phyloP scores from a whole-genome alignment of 2,113 vertebrate genomes.

The Penelope pileata region DNA sequence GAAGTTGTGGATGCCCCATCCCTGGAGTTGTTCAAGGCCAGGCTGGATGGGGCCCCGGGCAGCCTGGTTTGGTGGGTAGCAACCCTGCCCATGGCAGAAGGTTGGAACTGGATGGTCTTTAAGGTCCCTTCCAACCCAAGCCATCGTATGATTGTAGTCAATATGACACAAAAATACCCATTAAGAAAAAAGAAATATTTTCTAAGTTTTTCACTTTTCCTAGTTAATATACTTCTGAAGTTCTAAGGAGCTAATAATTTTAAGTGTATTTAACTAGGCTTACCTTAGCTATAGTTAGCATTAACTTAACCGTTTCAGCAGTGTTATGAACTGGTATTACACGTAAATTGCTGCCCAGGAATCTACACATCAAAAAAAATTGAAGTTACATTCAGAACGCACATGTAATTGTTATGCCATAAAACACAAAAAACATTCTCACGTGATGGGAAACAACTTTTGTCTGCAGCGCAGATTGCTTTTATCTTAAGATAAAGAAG shows the following conservation, averaged over 20 bases:
- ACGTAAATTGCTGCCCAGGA: conserved; percentile 87
- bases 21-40: too few relatives aligned
- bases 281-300: conserved; percentile 92
- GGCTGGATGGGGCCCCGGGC: too few relatives aligned
- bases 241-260: not conserved
- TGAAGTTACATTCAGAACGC: not conserved
- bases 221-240: not conserved
- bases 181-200: not conserved
- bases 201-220: not conserved
- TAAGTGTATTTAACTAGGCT: not conserved
- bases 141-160: not conserved
- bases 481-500: not conserved
- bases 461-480: not conserved
- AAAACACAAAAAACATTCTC: not conserved
- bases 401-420: not conserved
- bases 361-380: conserved; percentile 77
- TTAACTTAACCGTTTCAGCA: conserved; percentile 83
- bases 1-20: too few relatives aligned
- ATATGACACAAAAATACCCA: not conserved
- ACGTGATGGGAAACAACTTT: not conserved
- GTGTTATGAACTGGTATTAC: conserved; percentile 87
- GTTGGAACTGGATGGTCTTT: not conserved
- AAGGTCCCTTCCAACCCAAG: not conserved
- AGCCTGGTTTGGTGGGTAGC: too few relatives aligned
- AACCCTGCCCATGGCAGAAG: not conserved